Evolutionary conservation across 2,888 invertebrate genomes (phyloP).

Genomic region (Carpatolechia fugitivella): DNA sequence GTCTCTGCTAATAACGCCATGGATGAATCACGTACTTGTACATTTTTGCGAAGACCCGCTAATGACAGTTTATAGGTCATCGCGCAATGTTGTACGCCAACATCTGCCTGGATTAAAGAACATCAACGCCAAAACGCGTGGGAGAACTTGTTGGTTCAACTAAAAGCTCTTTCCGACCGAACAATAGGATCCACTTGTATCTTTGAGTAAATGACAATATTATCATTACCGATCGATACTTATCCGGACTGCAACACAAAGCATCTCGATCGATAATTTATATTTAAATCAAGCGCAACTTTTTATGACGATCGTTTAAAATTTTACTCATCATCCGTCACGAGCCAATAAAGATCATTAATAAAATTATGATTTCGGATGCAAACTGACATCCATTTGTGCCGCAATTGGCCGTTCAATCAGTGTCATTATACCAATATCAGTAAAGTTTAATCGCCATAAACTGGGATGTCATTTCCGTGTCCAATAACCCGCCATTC

Average conservation of each 20-base stretch:
- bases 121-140: constrained; percentile 31
- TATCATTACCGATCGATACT: constrained; percentile 3
- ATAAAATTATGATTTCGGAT: constrained; percentile 11
- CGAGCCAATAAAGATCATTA: constrained; percentile 7
- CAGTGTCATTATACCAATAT: constrained; percentile 11
- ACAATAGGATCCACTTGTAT: background rate
- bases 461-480: constrained; percentile 19
- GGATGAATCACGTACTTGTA: constrained; percentile 14
- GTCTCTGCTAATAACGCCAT: no score
- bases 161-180: constrained; percentile 33
- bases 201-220: background rate
- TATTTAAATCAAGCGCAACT: background rate
- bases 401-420: constrained; percentile 8
- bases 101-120: constrained; percentile 41
- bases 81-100: constrained; percentile 33
- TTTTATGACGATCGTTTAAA: background rate
- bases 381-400: constrained; percentile 6
- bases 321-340: background rate
- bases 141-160: constrained; percentile 42
- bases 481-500: constrained; percentile 21
- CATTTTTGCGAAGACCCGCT: constrained; percentile 26
- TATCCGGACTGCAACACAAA: background rate
- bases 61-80: constrained; percentile 50
- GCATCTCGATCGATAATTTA: background rate
- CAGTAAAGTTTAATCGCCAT: constrained; percentile 6